Conservation (phyloP, 2,888 invertebrate genomes). For the Eilema depressum region DNA sequence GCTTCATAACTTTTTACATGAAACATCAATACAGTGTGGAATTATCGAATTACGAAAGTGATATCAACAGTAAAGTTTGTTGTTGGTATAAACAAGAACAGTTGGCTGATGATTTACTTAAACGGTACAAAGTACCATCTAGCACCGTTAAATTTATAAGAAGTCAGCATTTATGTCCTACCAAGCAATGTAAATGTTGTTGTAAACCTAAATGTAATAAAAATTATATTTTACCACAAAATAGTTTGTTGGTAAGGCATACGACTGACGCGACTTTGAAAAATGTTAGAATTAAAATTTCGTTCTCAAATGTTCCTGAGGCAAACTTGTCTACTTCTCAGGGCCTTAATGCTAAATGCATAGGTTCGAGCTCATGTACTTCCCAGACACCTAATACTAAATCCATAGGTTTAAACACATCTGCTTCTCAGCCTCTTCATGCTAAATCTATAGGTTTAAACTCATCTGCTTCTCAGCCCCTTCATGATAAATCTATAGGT, state of each 20-base stretch:
- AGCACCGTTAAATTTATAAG: slow-evolving; percentile 44
- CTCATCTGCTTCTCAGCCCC: neutral
- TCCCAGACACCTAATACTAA: neutral
- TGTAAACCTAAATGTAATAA: slow-evolving; percentile 35
- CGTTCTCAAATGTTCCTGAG: slow-evolving; percentile 14
- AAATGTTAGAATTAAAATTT: slow-evolving; percentile 17
- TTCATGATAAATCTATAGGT: neutral
- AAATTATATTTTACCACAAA: slow-evolving; percentile 6
- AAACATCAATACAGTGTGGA: slow-evolving; percentile 1
- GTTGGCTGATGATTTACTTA: slow-evolving; percentile 34
- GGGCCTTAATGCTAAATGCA: neutral
- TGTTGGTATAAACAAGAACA: slow-evolving; percentile 58
- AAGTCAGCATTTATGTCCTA: slow-evolving; percentile 42
- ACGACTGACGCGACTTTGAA: slow-evolving; percentile 27
- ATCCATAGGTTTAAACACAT: neutral
- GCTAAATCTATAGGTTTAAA: neutral
- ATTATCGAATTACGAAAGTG: neutral
- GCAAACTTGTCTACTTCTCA: neutral
- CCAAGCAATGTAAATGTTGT: slow-evolving; percentile 49
- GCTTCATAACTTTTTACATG: slow-evolving; percentile 23
- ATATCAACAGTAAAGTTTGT: slow-evolving; percentile 37
- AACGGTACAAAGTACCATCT: slow-evolving; percentile 24
- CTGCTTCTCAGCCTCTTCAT: neutral
- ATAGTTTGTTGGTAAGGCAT: slow-evolving; percentile 21
- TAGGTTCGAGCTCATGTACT: neutral